Percentiles rank a stretch among this genome's conserved stretches.
Evolutionary conservation across 2,113 vertebrate genomes (phyloP).

Genomic region (Leptosomus discolor): DNA sequence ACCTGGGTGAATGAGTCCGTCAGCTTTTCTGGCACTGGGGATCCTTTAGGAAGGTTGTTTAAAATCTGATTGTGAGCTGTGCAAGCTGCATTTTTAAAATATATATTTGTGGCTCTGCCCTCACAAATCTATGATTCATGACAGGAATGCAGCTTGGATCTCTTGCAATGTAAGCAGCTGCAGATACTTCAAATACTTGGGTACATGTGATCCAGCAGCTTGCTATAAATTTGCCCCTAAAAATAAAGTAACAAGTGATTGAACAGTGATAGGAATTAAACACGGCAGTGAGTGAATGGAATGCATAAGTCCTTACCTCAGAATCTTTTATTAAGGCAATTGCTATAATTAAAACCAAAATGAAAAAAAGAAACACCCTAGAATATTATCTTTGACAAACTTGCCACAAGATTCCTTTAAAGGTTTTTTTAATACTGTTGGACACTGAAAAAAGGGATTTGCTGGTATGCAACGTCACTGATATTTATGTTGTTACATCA

Average conservation of each 20-base stretch:
- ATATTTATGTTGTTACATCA: conserved; percentile 61
- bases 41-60: background rate
- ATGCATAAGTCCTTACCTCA: conserved; percentile 77
- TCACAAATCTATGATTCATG: conserved; percentile 80
- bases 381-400: conserved; percentile 43
- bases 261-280: conserved; percentile 81
- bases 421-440: background rate
- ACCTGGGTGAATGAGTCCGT: background rate
- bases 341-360: conserved; percentile 74
- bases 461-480: background rate
- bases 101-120: conserved; percentile 61
- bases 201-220: conserved; percentile 82
- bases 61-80: conserved; percentile 16
- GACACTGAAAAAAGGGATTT: conserved; percentile 22
- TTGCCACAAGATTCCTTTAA: background rate
- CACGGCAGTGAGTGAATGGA: conserved; percentile 75
- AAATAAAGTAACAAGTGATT: conserved; percentile 85
- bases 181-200: conserved; percentile 81
- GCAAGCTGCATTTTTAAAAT: conserved; percentile 60
- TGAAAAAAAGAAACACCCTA: conserved; percentile 48
- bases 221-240: conserved; percentile 84
- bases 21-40: background rate
- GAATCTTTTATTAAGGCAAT: conserved; percentile 72
- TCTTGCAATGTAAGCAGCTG: conserved; percentile 85
- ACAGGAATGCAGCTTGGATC: conserved; percentile 81